Evolutionary conservation across 2,888 invertebrate species (phyloP).

Genomic region (Zygaena filipendulae): DNA sequence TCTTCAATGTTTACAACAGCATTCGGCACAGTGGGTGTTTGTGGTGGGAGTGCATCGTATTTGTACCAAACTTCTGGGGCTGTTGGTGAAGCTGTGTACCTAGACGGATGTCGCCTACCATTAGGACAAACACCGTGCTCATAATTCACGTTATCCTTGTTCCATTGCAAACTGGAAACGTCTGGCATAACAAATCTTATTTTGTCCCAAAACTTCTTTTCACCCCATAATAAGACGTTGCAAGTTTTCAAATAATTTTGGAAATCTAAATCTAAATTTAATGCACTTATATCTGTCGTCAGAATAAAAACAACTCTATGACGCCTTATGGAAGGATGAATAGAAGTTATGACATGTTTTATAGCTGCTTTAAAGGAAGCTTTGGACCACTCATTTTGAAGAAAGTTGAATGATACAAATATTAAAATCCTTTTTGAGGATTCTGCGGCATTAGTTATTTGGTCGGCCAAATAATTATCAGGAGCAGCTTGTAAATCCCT

Average conservation of each 20-base stretch:
- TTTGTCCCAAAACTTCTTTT: constrained; percentile 91
- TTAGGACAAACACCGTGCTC: constrained; percentile 65
- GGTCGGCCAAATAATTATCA: constrained; percentile 71
- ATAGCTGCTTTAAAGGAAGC: constrained; percentile 84
- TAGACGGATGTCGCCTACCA: constrained; percentile 67
- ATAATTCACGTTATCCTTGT: constrained; percentile 65
- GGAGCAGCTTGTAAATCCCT: constrained; percentile 71
- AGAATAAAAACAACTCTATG: constrained; percentile 68
- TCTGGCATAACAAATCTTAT: constrained; percentile 87
- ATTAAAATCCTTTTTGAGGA: constrained; percentile 78
- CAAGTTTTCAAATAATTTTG: constrained; percentile 77
- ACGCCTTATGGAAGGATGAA: constrained; percentile 74
- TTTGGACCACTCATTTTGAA: constrained; percentile 86
- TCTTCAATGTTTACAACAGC: constrained; percentile 65
- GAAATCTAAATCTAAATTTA: constrained; percentile 80
- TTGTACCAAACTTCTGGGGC: constrained; percentile 79
- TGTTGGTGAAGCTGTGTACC: constrained; percentile 80
- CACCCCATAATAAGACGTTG: constrained; percentile 80
- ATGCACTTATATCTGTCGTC: constrained; percentile 74
- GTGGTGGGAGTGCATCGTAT: constrained; percentile 70
- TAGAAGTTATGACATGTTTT: constrained; percentile 73
- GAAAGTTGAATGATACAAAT: constrained; percentile 82
- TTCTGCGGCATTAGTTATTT: constrained; percentile 71
- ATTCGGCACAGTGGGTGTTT: constrained; percentile 62
- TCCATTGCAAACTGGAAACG: constrained; percentile 71